Evolutionary conservation across 2,888 invertebrate genomes (phyloP).

Genomic region (Parnassius smintheus): DNA sequence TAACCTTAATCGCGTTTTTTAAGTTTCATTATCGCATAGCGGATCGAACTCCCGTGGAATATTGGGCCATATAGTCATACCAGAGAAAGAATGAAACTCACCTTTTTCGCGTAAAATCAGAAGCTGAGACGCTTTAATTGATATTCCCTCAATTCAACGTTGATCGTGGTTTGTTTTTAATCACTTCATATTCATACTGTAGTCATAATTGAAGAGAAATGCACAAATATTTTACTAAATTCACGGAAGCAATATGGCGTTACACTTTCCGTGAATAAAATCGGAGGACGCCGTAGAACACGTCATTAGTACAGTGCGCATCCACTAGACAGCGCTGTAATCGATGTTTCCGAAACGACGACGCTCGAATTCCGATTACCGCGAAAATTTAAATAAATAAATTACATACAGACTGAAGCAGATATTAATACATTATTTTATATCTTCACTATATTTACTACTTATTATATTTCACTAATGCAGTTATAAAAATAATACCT

Average conservation of each 20-base stretch:
- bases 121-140: conserved; percentile 54
- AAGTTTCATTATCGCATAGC: conserved; percentile 83
- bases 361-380: conserved; percentile 44
- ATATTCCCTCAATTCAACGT: conserved; percentile 52
- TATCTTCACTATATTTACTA: no score
- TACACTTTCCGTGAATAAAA: conserved; percentile 79
- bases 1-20: conserved; percentile 82
- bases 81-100: conserved; percentile 77
- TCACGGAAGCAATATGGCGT: conserved; percentile 82
- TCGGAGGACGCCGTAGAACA: conserved; percentile 81
- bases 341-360: conserved; percentile 72
- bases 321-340: conserved; percentile 60
- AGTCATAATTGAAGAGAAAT: conserved; percentile 78
- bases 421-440: no score
- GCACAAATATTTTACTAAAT: conserved; percentile 73
- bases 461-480: no score
- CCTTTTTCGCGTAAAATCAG: conserved; percentile 65
- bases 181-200: conserved; percentile 75
- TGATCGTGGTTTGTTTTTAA: conserved; percentile 59
- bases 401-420: no score
- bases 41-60: conserved; percentile 82
- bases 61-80: conserved; percentile 82
- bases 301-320: conserved; percentile 77
- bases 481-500: no score
- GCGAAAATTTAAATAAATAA: conserved; percentile 40